A percentile compares a stretch with the other conserved stretches of the same genome.
phyloP scores from a whole-genome alignment of 2,113 vertebrate genomes.

The Rhinolophus ferrumequinum region DNA sequence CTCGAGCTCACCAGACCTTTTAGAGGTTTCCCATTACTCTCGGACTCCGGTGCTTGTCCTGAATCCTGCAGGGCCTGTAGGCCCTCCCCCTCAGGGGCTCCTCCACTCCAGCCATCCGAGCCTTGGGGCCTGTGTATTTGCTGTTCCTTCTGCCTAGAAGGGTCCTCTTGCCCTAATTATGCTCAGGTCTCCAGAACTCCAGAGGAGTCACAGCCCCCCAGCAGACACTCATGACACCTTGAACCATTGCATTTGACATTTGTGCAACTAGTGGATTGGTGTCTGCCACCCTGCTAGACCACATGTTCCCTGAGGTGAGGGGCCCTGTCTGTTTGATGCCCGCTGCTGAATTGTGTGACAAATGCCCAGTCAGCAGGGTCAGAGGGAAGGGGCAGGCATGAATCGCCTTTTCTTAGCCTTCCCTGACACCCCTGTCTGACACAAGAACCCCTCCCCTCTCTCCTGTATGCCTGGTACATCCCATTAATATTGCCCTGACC shows the following conservation, averaged over 20 bases:
- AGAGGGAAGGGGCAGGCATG: no score
- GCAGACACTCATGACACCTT: background rate
- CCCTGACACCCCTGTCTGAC: fast-evolving
- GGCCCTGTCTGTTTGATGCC: background rate
- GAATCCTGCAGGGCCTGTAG: no score
- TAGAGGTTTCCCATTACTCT: fast-evolving
- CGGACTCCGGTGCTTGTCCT: fast-evolving
- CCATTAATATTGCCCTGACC: fast-evolving
- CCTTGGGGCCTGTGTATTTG: background rate
- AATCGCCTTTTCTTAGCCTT: background rate
- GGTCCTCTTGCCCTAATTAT: background rate
- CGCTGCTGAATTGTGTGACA: fast-evolving
- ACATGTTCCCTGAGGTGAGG: fast-evolving
- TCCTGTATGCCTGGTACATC: fast-evolving
- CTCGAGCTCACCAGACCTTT: background rate
- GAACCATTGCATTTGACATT: background rate
- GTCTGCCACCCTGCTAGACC: background rate
- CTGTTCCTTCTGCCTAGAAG: background rate
- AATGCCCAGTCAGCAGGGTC: background rate
- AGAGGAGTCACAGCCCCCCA: background rate
- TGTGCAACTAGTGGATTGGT: fast-evolving
- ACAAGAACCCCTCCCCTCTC: fast-evolving
- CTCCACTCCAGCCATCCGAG: fast-evolving
- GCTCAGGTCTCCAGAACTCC: background rate
- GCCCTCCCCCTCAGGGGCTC: no score